Evolutionary conservation across 2,113 vertebrate genomes (phyloP).

Genomic region (Daubentonia madagascariensis): DNA sequence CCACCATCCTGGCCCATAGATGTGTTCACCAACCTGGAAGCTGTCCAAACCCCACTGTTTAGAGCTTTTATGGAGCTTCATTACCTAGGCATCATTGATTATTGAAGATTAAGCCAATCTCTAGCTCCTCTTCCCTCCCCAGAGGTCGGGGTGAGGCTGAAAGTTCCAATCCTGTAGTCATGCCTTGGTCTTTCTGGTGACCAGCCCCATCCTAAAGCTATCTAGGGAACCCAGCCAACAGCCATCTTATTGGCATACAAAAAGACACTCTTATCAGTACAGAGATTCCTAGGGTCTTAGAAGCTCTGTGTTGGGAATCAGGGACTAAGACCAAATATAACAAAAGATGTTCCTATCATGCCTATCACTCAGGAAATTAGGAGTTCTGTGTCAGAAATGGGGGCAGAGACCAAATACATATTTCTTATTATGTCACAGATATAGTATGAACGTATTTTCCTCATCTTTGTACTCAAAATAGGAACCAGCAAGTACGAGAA

Average conservation of each 20-base stretch:
- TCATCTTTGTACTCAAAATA: constrained; percentile 37
- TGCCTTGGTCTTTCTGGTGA: background rate
- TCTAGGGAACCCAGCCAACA: background rate
- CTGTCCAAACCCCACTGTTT: background rate
- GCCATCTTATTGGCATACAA: background rate
- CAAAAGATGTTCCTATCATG: background rate
- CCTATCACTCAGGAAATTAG: background rate
- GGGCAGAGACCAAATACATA: background rate
- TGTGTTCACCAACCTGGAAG: background rate
- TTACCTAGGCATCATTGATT: background rate
- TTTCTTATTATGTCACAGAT: background rate
- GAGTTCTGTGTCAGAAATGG: background rate
- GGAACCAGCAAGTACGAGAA: background rate
- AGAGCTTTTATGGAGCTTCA: background rate
- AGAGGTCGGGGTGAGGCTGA: background rate
- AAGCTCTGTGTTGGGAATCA: background rate
- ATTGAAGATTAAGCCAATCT: background rate
- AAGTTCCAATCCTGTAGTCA: background rate
- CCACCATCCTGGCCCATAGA: background rate
- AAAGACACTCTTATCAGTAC: background rate
- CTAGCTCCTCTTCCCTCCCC: background rate
- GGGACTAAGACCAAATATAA: background rate
- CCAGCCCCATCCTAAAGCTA: background rate
- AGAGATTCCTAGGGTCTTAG: background rate
- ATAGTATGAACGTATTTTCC: background rate